Conservation (phyloP, 2,113 vertebrate genomes). For the Phylloscopus trochilus region DNA sequence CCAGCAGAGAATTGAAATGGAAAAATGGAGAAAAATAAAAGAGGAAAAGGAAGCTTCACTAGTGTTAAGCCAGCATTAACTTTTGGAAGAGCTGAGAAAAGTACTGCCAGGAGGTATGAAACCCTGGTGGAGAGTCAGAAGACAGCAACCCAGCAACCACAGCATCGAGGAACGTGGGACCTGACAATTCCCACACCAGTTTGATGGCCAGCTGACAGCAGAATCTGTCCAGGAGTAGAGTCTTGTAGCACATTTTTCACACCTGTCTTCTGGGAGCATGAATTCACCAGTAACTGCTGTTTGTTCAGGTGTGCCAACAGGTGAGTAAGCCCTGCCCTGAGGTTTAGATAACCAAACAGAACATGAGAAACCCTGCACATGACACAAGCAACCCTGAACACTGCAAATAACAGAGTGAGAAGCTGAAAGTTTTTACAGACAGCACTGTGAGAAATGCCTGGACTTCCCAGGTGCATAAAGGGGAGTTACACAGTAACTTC, state of each 20-base stretch:
- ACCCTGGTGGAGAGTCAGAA: neutral
- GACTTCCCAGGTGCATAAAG: neutral
- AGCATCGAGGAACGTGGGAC: neutral
- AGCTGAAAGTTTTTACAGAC: neutral
- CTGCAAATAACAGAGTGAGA: neutral
- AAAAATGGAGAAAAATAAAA: fast-evolving
- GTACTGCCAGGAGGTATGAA: neutral
- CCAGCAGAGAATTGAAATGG: neutral
- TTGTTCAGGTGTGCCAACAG: neutral
- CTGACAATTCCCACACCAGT: neutral
- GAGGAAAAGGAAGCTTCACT: neutral
- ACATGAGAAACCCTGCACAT: neutral
- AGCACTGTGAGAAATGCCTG: neutral
- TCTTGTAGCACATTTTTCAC: neutral
- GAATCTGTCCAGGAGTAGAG: neutral
- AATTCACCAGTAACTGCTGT: neutral
- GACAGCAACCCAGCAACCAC: neutral
- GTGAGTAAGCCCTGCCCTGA: neutral
- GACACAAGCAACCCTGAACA: neutral
- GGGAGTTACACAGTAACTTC: neutral
- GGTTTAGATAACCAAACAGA: neutral
- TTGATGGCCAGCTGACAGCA: neutral
- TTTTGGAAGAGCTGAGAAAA: neutral
- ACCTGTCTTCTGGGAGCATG: neutral
- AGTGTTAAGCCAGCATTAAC: neutral